Evolutionary conservation across 2,888 invertebrate species (phyloP).

Genomic region (Pemphredon lugubris): DNA sequence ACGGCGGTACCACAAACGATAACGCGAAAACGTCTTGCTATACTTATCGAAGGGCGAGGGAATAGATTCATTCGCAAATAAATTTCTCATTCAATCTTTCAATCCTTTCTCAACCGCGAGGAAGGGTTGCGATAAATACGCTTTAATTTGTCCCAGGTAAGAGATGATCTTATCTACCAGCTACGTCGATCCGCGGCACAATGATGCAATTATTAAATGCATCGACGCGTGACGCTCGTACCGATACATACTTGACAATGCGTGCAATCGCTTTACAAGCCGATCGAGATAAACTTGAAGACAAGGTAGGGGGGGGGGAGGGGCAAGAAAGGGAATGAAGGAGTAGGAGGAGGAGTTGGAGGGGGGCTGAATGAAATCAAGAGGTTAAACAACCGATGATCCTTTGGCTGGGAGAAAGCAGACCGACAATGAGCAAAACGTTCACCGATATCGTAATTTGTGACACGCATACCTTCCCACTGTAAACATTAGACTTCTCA

Average conservation of each 20-base stretch:
- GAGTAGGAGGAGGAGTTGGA: too few relatives aligned
- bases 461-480: not conserved
- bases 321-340: too few relatives aligned
- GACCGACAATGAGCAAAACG: conserved; percentile 15
- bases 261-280: conserved; percentile 1
- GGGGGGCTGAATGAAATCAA: conserved; percentile 10
- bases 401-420: conserved; percentile 16
- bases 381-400: conserved; percentile 19
- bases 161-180: conserved; percentile 1
- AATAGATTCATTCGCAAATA: too few relatives aligned
- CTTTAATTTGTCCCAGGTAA: not conserved
- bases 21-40: too few relatives aligned
- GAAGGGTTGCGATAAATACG: not conserved
- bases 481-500: not conserved
- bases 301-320: too few relatives aligned
- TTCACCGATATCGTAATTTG: not conserved
- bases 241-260: conserved; percentile 23
- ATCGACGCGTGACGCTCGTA: conserved; percentile 22
- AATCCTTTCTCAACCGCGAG: too few relatives aligned
- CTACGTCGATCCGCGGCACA: conserved; percentile 9
- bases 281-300: conserved; percentile 7
- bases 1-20: too few relatives aligned
- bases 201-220: conserved; percentile 34
- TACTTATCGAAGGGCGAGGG: too few relatives aligned
- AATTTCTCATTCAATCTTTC: too few relatives aligned